Conservation (phyloP, 2,888 invertebrate genomes). For the Bombylius major region DNA sequence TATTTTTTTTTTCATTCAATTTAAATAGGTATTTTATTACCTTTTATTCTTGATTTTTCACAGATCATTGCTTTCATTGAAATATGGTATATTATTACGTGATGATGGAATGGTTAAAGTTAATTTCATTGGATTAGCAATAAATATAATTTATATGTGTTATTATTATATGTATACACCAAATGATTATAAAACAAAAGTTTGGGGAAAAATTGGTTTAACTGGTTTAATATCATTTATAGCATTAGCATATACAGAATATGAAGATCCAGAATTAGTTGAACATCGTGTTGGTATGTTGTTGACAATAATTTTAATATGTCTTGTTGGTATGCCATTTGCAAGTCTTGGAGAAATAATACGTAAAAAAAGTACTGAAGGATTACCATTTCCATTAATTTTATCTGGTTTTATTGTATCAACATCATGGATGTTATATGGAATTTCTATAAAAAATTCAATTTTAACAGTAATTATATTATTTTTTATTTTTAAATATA, state of each 20-base stretch:
- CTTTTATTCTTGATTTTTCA: neutral
- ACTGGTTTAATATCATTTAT: conserved; percentile 44
- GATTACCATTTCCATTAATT: conserved; percentile 80
- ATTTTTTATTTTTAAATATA: no score
- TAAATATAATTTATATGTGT: conserved; percentile 53
- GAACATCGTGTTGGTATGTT: conserved; percentile 60
- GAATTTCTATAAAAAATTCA: conserved; percentile 28
- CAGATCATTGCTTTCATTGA: conserved; percentile 62
- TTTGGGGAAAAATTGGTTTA: conserved; percentile 45
- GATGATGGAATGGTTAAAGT: conserved; percentile 67
- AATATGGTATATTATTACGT: conserved; percentile 58
- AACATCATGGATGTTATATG: conserved; percentile 30
- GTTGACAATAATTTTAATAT: conserved; percentile 53
- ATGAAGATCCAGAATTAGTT: conserved; percentile 50
- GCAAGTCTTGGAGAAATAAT: conserved; percentile 61
- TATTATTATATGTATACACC: conserved; percentile 55
- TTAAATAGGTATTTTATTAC: no score
- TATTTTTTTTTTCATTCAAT: no score
- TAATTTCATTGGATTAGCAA: conserved; percentile 57
- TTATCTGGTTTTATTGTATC: conserved; percentile 65
- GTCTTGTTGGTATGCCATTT: conserved; percentile 57
- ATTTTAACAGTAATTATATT: conserved; percentile 26
- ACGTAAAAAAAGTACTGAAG: conserved; percentile 66
- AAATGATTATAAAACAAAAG: conserved; percentile 38
- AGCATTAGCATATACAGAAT: conserved; percentile 48